These are phyloP conservation scores for Eilema sororculum DNA, from an alignment of 2,888 invertebrate genomes.

Conservation along the genomic window DNA sequence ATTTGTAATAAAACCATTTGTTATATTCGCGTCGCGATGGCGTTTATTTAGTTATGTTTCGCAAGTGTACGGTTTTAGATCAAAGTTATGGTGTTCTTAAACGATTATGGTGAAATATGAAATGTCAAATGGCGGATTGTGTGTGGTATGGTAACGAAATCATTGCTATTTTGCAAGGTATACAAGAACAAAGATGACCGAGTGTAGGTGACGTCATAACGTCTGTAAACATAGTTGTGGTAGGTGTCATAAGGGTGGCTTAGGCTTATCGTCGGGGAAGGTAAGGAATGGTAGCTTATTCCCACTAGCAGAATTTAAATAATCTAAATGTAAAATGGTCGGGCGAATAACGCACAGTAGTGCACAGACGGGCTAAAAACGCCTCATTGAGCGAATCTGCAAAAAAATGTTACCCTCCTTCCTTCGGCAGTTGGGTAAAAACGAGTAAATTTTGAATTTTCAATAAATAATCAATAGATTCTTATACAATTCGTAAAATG, in stretches of 20 bases:
- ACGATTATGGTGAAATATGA: slow-evolving; percentile 51
- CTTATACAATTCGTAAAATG: too few relatives aligned
- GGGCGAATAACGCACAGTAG: too few relatives aligned
- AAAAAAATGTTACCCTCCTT: too few relatives aligned
- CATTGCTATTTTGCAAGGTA: not conserved
- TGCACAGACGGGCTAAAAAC: too few relatives aligned
- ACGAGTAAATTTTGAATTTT: too few relatives aligned
- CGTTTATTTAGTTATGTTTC: slow-evolving; percentile 48
- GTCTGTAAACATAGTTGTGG: not conserved
- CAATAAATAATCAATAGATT: too few relatives aligned
- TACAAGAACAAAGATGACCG: not conserved
- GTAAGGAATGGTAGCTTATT: too few relatives aligned
- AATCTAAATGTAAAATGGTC: too few relatives aligned
- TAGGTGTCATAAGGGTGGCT: not conserved
- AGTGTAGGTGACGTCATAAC: not conserved
- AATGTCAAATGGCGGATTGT: slow-evolving; percentile 38
- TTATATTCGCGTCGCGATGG: slow-evolving; percentile 56
- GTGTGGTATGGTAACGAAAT: not conserved
- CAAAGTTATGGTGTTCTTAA: slow-evolving; percentile 48
- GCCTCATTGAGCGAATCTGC: too few relatives aligned
- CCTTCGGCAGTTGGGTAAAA: too few relatives aligned
- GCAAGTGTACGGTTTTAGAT: slow-evolving; percentile 56
- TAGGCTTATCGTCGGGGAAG: not conserved
- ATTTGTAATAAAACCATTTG: slow-evolving; percentile 62
- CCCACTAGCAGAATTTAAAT: too few relatives aligned